Conservation (phyloP, 2,113 vertebrate genomes). For the Mionectes macconnelli region DNA sequence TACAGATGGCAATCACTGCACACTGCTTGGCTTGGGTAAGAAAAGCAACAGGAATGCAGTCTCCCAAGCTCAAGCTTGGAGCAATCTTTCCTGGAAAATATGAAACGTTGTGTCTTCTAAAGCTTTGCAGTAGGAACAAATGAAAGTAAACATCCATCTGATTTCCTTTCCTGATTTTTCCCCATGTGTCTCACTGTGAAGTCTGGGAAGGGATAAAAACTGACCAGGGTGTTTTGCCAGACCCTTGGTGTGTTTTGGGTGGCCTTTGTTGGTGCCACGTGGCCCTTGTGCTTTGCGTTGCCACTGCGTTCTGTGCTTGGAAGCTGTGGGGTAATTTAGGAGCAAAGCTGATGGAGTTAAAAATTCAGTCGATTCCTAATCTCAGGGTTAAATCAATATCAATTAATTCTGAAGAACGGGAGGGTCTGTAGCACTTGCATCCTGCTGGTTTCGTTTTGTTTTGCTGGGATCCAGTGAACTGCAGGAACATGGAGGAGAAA, state of each 20-base stretch:
- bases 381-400: conserved; percentile 41
- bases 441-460: background rate
- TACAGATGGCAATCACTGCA: background rate
- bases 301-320: background rate
- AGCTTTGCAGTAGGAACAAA: background rate
- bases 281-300: background rate
- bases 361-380: conserved; percentile 30
- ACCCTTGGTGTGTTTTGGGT: background rate
- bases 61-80: rapidly evolving
- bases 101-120: background rate
- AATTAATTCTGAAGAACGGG: conserved; percentile 24
- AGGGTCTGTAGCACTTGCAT: background rate
- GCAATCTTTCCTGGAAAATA: background rate
- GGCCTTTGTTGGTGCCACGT: background rate
- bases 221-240: background rate
- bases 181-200: background rate
- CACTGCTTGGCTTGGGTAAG: background rate
- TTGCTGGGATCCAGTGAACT: background rate
- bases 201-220: background rate
- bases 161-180: background rate
- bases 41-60: background rate
- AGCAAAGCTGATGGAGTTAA: background rate
- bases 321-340: background rate
- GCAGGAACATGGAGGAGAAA: background rate
- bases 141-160: background rate